Evolutionary conservation across 30 jellyfish, hydroid and myxozoan species (phyloP), one percentile per base, ranked within the genome.

Genomic region (Aurelia aurita complex sp. Pacific): DNA sequence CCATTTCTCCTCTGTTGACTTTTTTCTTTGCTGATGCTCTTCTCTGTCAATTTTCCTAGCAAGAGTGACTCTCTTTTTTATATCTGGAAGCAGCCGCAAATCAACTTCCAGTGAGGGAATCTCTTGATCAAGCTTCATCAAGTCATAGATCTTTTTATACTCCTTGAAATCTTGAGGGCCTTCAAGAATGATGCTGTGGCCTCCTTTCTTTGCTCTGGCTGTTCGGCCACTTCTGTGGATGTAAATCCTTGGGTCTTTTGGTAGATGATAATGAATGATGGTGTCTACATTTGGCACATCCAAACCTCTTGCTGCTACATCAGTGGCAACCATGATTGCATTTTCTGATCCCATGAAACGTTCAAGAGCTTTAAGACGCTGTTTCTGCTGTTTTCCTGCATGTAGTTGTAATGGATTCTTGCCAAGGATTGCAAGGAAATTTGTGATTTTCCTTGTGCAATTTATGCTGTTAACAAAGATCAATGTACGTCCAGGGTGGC

Each of bases 221-320:
- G 99, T 94, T 33, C 99, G 81, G 10, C 99, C 99, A 63, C 98
- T 89, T 73, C 99, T 51, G 76, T 94, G 99, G 51, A 94, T 87
- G 69, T 94, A 94, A 9, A 94, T 73, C 64, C 84, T 90, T 2
- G 99, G 99, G 81, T 94, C 97, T 55, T 80, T 85, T 34, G 99
- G 99, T 3, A 94, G 91, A 64, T 94, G 97, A 64, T 81, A 94
- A 42, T 94, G 99, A 54, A 94, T 86, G 40, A 94, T 94, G 17
- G 85, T 74, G 18, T 94, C 94, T 19, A 94, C 96, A 55, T 88
- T 72, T 53, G 97, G 97, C 17, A 94, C 80, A 89, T 94, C 99
- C 14, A 94, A 93, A 29, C 99, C 99, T 61, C 97, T 86, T 14
- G 99, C 97, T n/a, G 99, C 99, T 17, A 94, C 99, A 76, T 94